Evolutionary conservation across 2,797 vertebrate genomes (phyloP), one percentile per base, ranked within the genome.

Genomic region (Spinus pinus): DNA sequence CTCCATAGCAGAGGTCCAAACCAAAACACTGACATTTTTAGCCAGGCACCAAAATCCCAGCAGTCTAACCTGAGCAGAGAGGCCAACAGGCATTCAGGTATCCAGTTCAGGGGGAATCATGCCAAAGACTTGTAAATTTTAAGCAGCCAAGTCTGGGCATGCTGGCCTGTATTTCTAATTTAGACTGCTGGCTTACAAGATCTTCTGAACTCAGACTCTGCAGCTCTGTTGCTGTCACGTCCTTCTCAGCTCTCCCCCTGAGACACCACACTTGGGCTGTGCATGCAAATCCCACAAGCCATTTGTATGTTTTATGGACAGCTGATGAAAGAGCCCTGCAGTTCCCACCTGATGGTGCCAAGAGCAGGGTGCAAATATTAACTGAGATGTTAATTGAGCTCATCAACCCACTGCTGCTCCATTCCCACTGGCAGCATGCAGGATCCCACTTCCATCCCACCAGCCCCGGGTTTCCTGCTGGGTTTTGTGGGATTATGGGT

Each of bases 61-160:
- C 0, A 0, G 35, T 24, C 8, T 42, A 5, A 83, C 22, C 47
- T 5, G 58, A 91, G 44, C 62, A 66, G 31, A 0, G 0, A 86
- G 49, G 37, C 30, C 70, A 86, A 22, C 10, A 58, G 77, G 60
- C 72, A 15, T 15, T 31, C 35, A 81, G 73, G 74, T 61, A n/a
- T 15, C 31, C 65, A 81, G 0, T 18, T 60, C 60, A 78, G 39
- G 23, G 15, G 24, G 5, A 77, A 53, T 54, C 33, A 58, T 20
- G 53, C 47, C 64, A 82, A 3, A 5, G 58, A 49, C 7, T 7
- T 28, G 42, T 61, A 41, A 57, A 82, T 56, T 53, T 74, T 46
- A 67, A 77, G 53, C 75, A 86, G 92, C 31, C 66, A 70, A n/a
- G 41, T 24, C 51, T 60, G 42, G 54, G 42, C 50, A 53, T 9